phyloP scores from a whole-genome alignment of 2,797 vertebrate genomes.

The Sebastes variabilis region DNA sequence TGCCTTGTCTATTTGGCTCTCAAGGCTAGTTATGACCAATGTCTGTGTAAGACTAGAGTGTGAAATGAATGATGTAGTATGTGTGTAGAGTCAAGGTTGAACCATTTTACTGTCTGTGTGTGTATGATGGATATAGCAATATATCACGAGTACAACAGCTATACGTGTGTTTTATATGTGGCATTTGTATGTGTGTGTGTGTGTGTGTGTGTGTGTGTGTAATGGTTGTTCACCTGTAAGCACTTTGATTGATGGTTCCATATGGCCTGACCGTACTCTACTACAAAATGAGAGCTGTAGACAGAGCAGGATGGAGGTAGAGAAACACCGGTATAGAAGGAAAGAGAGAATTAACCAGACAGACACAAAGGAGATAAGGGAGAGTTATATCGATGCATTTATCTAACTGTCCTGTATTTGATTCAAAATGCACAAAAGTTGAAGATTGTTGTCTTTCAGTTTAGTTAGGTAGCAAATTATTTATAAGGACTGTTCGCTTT shows the following conservation, averaged over 20 bases:
- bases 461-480: background rate
- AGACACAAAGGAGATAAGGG: background rate
- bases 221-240: constrained; percentile 35
- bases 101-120: constrained; percentile 1
- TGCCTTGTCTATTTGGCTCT: background rate
- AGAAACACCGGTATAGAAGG: background rate
- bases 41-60: constrained; percentile 8
- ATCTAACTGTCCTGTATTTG: background rate
- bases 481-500: background rate
- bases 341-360: background rate
- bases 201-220: background rate
- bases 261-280: background rate
- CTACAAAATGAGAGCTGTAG: background rate
- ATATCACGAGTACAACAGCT: constrained; percentile 23
- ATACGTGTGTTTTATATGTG: constrained; percentile 24
- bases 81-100: constrained; percentile 37
- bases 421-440: background rate
- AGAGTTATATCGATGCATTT: background rate
- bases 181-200: background rate
- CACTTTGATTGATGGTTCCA: constrained; percentile 43
- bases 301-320: background rate
- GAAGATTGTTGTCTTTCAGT: background rate
- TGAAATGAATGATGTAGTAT: constrained; percentile 36
- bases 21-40: constrained; percentile 22
- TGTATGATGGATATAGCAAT: constrained; percentile 44